A percentile compares a stretch with the other conserved stretches of the same genome.
These are phyloP conservation scores for Barbus barbus DNA, from an alignment of 2,113 vertebrate species.

Conservation along the genomic window DNA sequence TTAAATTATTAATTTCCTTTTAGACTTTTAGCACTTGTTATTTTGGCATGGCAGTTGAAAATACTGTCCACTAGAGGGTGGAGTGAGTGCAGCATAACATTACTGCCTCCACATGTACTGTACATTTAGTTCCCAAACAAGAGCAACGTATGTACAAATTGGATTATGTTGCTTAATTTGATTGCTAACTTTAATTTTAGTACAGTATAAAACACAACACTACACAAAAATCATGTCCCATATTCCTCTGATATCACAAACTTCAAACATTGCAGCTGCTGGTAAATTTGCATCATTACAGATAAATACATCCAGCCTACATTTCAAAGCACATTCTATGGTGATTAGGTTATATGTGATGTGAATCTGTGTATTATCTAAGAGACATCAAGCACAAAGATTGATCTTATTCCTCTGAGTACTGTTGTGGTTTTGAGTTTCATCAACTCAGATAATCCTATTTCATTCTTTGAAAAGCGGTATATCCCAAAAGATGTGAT, in stretches of 20 bases:
- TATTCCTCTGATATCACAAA: not conserved
- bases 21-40: not conserved
- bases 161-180: not conserved
- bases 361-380: not conserved
- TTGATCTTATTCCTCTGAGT: not conserved
- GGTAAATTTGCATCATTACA: not conserved
- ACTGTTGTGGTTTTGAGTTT: not conserved
- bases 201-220: not conserved
- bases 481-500: not conserved
- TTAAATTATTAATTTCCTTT: not conserved
- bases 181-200: not conserved
- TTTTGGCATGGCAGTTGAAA: not conserved
- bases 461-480: not conserved
- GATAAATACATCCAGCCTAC: not conserved
- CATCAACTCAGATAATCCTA: not conserved
- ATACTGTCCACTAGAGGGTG: slow-evolving; percentile 46
- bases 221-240: not conserved
- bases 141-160: not conserved
- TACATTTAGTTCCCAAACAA: slow-evolving; percentile 9
- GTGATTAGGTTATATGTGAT: slow-evolving; percentile 14
- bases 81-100: not conserved
- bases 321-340: not conserved
- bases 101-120: not conserved
- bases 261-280: not conserved
- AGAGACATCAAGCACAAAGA: not conserved